Evolutionary conservation across 2,888 invertebrate genomes (phyloP), one percentile per base, ranked within the genome.

Genomic region (Latheticus oryzae): DNA sequence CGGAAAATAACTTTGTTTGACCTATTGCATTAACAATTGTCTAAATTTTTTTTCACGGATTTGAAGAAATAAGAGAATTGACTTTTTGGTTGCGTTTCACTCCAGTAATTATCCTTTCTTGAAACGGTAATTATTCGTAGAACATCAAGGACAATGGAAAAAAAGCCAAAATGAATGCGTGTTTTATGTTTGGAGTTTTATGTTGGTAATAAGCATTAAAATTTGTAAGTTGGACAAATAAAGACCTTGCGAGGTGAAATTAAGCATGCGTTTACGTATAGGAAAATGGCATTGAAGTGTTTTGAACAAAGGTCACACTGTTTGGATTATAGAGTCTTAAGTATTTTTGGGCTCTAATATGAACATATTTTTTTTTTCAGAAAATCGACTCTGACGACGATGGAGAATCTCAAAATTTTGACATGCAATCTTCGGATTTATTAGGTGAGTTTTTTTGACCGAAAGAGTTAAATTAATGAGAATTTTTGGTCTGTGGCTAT

Each of bases 381-480:
- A 19, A 35, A 7, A 9, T 8, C 26, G 26, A 26, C n/a, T n/a
- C 9, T 3, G 13, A 42, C 42, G 23, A 52, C 11, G 17, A 54
- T 35, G 53, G 24, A 21, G 52, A 19, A 43, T 17, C 26, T 21
- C 26, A 19, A 26, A 43, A 45, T 35, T 9, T 12, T 28, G 45
- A 45, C 45, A 37, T 37, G 37, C 19, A 35, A 37, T 35, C 37
- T 13, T n/a, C 53, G 53, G 35, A 43, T 54, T 43, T 43, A 54
- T 19, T 45, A 54, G 53, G 53, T 54, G 53, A 54, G 53, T 54
- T 23, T 43, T n/a, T n/a, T n/a, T n/a, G n/a, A n/a, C n/a, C 19
- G 9, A 40, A 21, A 32, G 26, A 28, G n/a, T n/a, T n/a, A n/a
- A n/a, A n/a, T n/a, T n/a, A n/a, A n/a, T n/a, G n/a, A n/a, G n/a